A percentile compares a stretch with the other conserved stretches of the same genome.
These are phyloP conservation scores for Dermatemys mawii DNA, from an alignment of 2,113 vertebrate genomes.

Conservation along the genomic window DNA sequence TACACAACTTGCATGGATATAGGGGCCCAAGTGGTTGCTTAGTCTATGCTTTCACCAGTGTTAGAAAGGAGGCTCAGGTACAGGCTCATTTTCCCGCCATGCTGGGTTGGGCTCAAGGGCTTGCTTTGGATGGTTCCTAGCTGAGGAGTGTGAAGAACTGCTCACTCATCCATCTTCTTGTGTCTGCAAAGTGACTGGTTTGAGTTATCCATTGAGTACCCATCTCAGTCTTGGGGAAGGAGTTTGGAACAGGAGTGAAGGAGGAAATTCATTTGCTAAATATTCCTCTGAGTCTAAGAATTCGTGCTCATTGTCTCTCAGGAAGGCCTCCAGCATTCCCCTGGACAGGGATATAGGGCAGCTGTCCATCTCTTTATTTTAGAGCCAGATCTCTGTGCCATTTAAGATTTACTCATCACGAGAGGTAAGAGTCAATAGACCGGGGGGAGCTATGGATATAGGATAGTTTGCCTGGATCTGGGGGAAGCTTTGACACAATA, in stretches of 20 bases:
- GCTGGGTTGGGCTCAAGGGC: not conserved
- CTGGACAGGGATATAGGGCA: not conserved
- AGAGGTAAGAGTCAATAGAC: not conserved
- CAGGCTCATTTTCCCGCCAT: not conserved
- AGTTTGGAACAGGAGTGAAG: not conserved
- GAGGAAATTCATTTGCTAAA: not conserved
- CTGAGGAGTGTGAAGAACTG: not conserved
- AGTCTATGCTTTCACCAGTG: not conserved
- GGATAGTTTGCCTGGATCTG: not conserved
- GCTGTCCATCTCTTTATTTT: not conserved
- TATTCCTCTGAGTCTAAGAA: not conserved
- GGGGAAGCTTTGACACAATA: not conserved
- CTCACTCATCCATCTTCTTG: not conserved
- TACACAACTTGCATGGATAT: fast-evolving
- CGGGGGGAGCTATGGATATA: not conserved
- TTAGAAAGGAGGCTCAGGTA: not conserved
- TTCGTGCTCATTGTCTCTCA: not conserved
- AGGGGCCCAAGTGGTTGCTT: fast-evolving
- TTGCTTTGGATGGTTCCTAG: not conserved
- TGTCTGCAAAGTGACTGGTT: not conserved
- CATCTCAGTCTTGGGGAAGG: not conserved
- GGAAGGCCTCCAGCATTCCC: not conserved
- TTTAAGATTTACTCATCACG: not conserved
- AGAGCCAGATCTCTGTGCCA: not conserved
- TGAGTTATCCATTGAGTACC: not conserved